Conservation (phyloP, 2,888 invertebrate species). For the Sisyra terminalis region DNA sequence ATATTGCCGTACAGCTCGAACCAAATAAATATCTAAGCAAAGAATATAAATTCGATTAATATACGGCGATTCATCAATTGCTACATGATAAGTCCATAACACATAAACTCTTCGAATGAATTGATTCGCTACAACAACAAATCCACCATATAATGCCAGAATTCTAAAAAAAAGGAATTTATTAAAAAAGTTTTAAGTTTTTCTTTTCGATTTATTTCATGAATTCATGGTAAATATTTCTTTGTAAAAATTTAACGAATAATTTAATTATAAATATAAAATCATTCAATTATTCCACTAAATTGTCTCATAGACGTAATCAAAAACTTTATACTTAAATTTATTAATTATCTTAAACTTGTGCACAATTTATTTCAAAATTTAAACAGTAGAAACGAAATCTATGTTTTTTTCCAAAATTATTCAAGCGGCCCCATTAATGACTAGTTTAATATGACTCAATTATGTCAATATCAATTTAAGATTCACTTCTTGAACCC, state of each 20-base stretch:
- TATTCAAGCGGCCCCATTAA: no score
- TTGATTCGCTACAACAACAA: constrained; percentile 41
- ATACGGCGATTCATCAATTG: constrained; percentile 19
- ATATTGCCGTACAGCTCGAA: constrained; percentile 37
- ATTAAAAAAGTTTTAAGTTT: constrained; percentile 1
- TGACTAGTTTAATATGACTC: no score
- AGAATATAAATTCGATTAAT: constrained; percentile 18
- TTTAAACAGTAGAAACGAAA: neutral
- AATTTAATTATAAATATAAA: neutral
- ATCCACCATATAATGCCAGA: constrained; percentile 44
- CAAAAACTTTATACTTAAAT: neutral
- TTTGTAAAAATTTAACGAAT: no score
- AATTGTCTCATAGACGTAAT: no score
- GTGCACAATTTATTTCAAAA: neutral
- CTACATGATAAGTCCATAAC: constrained; percentile 10
- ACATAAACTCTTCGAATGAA: constrained; percentile 32
- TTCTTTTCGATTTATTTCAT: neutral
- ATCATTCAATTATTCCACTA: neutral
- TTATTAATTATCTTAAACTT: no score
- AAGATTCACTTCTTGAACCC: no score
- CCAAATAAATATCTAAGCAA: constrained; percentile 22
- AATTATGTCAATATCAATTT: no score
- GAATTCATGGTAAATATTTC: neutral
- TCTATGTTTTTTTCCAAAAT: no score
- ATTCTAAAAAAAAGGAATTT: constrained; percentile 33